phyloP scores from a whole-genome alignment of 1,140 invertebrate genomes.

The Drosophila malerkotliana region DNA sequence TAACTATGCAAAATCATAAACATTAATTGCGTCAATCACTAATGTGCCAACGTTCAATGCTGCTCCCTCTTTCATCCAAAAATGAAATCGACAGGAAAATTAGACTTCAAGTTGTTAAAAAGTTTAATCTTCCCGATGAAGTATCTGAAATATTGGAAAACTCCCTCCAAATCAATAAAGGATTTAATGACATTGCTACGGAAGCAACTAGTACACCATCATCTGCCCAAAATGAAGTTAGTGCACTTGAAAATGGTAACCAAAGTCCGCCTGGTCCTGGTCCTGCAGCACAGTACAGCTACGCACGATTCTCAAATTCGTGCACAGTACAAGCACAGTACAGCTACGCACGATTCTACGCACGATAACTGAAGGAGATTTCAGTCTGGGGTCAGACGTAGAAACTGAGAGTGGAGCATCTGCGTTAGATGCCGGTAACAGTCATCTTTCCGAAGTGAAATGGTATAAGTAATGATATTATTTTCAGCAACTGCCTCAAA shows the following conservation, averaged over 20 bases:
- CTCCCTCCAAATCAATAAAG: constrained; percentile 61
- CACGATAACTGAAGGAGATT: constrained; percentile 86
- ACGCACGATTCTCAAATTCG: constrained; percentile 62
- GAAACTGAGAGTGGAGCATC: constrained; percentile 55
- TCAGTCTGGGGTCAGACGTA: constrained; percentile 60
- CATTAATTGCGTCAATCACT: constrained; percentile 93
- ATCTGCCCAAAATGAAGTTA: constrained; percentile 45
- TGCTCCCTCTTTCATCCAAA: constrained; percentile 90
- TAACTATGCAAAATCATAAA: constrained; percentile 93
- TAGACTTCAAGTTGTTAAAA: constrained; percentile 94
- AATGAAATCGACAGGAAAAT: constrained; percentile 91
- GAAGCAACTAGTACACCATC: constrained; percentile 33
- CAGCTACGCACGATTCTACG: constrained; percentile 68
- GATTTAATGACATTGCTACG: constrained; percentile 22
- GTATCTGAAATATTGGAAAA: constrained; percentile 93
- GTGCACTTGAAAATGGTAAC: constrained; percentile 63
- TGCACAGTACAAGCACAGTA: no score
- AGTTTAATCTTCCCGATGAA: constrained; percentile 96
- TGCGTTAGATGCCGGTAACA: constrained; percentile 83
- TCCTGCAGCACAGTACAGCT: constrained; percentile 59
- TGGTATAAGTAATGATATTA: neutral
- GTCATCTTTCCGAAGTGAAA: constrained; percentile 90
- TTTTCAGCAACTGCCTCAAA: constrained; percentile 62
- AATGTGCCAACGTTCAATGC: constrained; percentile 90
- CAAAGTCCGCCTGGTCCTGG: constrained; percentile 71